Evolutionary conservation across 1,140 invertebrate genomes (phyloP).

Genomic region (Platorchestia sp.): DNA sequence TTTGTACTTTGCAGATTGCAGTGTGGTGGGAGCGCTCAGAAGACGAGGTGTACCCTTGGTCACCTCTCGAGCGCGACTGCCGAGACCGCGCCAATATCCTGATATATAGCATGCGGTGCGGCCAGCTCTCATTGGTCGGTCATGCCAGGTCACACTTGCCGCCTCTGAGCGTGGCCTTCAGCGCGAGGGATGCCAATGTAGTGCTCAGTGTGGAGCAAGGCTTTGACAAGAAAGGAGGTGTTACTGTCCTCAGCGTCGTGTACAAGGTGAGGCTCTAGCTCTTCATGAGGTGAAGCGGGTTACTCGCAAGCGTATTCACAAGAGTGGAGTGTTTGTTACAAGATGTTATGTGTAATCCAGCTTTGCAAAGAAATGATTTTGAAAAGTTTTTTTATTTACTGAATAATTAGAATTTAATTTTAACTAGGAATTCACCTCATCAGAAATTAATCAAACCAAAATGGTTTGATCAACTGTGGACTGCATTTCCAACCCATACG

Average conservation of each 20-base stretch:
- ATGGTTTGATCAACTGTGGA: no score
- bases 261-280: constrained; percentile 77
- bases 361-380: no score
- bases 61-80: constrained; percentile 81
- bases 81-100: constrained; percentile 85
- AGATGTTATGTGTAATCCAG: no score
- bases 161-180: constrained; percentile 79
- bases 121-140: constrained; percentile 74
- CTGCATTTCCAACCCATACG: no score
- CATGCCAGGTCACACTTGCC: constrained; percentile 81
- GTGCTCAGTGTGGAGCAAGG: constrained; percentile 84
- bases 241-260: constrained; percentile 81
- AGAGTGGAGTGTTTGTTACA: no score
- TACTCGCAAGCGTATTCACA: neutral
- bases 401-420: no score
- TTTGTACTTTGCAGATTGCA: constrained; percentile 72
- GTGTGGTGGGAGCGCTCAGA: constrained; percentile 84
- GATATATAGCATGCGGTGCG: constrained; percentile 75
- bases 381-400: no score
- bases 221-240: constrained; percentile 81
- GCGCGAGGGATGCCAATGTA: constrained; percentile 77
- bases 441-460: no score
- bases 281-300: neutral
- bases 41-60: constrained; percentile 88
- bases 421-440: no score